A percentile compares a stretch with the other conserved stretches of the same genome.
Conservation (phyloP, 2,888 invertebrate genomes). For the Nyleta sp. region DNA sequence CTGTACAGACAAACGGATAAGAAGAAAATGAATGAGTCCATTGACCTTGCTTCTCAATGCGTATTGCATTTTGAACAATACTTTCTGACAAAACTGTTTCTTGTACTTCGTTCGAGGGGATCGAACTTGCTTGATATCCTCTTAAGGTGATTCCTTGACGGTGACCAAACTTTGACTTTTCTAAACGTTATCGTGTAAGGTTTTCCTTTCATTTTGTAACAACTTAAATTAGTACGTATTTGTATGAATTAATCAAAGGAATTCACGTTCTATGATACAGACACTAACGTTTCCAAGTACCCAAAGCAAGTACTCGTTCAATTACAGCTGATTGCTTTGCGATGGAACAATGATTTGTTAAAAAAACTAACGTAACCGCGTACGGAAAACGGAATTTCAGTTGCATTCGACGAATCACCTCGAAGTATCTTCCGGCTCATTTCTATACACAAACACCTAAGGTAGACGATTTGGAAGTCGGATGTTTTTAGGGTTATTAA, state of each 20-base stretch:
- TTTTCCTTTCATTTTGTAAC: constrained; percentile 15
- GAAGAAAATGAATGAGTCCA: too few species aligned
- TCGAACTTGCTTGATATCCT: background rate
- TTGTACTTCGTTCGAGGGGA: too few species aligned
- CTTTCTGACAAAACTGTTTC: too few species aligned
- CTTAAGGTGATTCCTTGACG: constrained; percentile 6
- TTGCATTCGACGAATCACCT: constrained; percentile 1
- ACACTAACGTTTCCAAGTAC: background rate
- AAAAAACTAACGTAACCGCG: background rate
- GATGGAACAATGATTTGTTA: background rate
- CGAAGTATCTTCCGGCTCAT: constrained; percentile 2
- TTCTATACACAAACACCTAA: background rate
- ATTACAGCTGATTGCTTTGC: background rate
- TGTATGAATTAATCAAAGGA: constrained; percentile 20
- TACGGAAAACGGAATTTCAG: background rate
- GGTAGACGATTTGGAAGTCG: background rate
- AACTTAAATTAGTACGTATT: constrained; percentile 15
- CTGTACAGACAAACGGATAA: too few species aligned
- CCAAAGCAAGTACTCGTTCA: constrained; percentile 3
- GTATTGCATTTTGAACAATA: too few species aligned
- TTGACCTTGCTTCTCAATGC: too few species aligned
- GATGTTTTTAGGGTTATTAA: background rate
- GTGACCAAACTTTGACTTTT: constrained; percentile 23
- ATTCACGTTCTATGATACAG: constrained; percentile 4
- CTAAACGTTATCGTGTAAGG: constrained; percentile 14